Evolutionary conservation across 2,888 invertebrate species (phyloP).

Genomic region (Orthonychiurus folsomi): DNA sequence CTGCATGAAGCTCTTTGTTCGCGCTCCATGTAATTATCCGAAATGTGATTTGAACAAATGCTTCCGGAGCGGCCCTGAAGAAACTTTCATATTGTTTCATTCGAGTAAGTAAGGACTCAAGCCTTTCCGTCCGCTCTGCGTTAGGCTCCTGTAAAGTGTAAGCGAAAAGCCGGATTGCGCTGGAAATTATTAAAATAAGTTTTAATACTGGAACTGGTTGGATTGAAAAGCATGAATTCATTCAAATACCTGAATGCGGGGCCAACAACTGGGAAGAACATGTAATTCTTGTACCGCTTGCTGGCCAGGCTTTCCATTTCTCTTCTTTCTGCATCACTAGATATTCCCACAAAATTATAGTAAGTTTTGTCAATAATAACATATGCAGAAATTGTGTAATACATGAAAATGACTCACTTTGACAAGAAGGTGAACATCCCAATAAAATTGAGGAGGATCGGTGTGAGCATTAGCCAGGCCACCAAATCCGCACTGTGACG

Average conservation of each 20-base stretch:
- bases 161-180: conserved; percentile 20
- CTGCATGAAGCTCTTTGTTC: conserved; percentile 16
- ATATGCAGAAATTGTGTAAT: neutral
- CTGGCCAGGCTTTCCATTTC: conserved; percentile 26
- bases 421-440: conserved; percentile 29
- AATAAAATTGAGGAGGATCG: conserved; percentile 24
- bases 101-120: conserved; percentile 22
- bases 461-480: conserved; percentile 27
- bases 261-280: conserved; percentile 29
- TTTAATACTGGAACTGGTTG: neutral
- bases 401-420: conserved; percentile 19
- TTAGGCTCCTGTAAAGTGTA: conserved; percentile 19
- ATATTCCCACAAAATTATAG: conserved; percentile 4
- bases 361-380: neutral
- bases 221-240: neutral
- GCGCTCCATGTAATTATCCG: conserved; percentile 22
- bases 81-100: conserved; percentile 32
- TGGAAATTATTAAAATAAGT: conserved; percentile 8
- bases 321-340: conserved; percentile 20
- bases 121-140: conserved; percentile 23
- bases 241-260: conserved; percentile 22
- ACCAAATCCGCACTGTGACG: conserved; percentile 23
- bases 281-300: conserved; percentile 19
- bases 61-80: conserved; percentile 29
- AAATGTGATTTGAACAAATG: conserved; percentile 28